Evolutionary conservation across 2,113 vertebrate genomes (phyloP), one percentile per base, ranked within the genome.

Genomic region (Girardinichthys multiradiatus): DNA sequence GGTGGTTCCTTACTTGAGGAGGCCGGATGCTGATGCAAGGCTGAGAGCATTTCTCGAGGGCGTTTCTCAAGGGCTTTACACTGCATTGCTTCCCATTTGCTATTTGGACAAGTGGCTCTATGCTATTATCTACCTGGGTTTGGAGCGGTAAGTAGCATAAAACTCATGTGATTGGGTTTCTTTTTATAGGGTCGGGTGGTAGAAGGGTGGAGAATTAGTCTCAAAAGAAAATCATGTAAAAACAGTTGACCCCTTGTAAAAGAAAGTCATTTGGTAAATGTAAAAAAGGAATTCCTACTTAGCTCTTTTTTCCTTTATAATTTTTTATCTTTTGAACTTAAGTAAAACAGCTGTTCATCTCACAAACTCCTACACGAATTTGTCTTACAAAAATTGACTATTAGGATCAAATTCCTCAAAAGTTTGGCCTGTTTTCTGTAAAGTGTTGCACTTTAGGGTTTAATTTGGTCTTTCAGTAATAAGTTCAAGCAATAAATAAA

Each of bases 41-140:
- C 93, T 82, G 92, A 87, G 93, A 92, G 94, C 94, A 91, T 94
- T 95, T 93, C 93, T 94, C 86, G 92, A 88, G 93, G 93, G 94
- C 94, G 91, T 94, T 95, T 92, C 93, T 94, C 92, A 89, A 92
- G 86, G 92, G 92, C 92, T 94, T 94, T 94, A 95, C 91, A 93
- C 94, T 93, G 93, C 94, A 90, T 95, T 95, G 93, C 93, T 95
- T 94, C 94, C 93, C 90, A 92, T 95, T 95, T 95, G 92, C 91
- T 95, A 94, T 95, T 95, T 96, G 96, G 96, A 97, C 95, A 96
- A 95, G 95, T 96, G 95, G 87, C 95, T 96, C 93, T 97, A 95
- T 96, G 94, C 94, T 97, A 96, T 96, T 96, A 84, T 94, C 94
- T 95, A 80, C 94, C 93, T 92, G 94, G 95, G 83, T 94, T 85